A percentile compares a stretch with the other conserved stretches of the same genome.
These are phyloP conservation scores for Heliothis virescens DNA, from an alignment of 1,140 invertebrate species.

Conservation along the genomic window DNA sequence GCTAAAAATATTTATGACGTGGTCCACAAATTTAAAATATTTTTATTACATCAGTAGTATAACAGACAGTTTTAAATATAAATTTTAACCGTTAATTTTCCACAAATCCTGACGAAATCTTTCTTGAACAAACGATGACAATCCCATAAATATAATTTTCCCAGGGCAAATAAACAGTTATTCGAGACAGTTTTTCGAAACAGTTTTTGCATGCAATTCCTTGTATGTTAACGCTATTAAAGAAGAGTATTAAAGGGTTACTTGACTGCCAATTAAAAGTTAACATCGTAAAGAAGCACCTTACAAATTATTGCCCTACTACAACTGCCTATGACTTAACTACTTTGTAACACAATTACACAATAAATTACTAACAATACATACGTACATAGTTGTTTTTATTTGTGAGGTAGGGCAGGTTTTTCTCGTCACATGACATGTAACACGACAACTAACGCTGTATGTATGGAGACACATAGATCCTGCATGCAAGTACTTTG, in stretches of 20 bases:
- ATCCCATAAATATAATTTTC: too few species aligned
- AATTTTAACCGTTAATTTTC: too few species aligned
- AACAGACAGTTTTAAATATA: background rate
- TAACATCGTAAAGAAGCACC: background rate
- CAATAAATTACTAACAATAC: constrained; percentile 16
- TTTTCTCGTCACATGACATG: background rate
- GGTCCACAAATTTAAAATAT: background rate
- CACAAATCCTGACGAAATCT: too few species aligned
- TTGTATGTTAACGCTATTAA: too few species aligned
- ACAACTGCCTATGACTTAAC: background rate
- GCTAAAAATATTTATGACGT: background rate
- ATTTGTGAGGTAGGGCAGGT: constrained; percentile 25
- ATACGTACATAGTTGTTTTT: constrained; percentile 16
- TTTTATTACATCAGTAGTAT: too few species aligned
- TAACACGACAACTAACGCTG: background rate
- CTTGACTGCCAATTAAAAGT: background rate
- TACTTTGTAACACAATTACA: constrained; percentile 5
- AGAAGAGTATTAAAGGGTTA: too few species aligned
- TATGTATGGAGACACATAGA: too few species aligned
- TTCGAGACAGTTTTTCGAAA: too few species aligned
- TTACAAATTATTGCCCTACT: background rate
- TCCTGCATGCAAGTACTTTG: background rate
- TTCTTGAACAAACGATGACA: too few species aligned
- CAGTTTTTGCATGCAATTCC: too few species aligned
- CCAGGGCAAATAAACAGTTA: too few species aligned